A percentile compares a stretch with the other conserved stretches of the same genome.
phyloP scores from a whole-genome alignment of 2,888 invertebrate species.

The Synergus umbraculus region DNA sequence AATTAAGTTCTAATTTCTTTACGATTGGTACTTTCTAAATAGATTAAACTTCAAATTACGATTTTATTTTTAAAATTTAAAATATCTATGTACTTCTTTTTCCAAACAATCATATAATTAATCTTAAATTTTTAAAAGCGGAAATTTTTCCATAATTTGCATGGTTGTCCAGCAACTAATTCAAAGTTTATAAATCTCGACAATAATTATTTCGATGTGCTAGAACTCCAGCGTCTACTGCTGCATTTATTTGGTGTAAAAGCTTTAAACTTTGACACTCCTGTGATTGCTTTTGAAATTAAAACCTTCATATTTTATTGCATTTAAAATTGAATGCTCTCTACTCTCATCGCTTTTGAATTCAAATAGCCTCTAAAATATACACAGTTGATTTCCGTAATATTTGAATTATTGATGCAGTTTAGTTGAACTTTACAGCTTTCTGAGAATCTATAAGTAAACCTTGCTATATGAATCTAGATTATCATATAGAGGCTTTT shows the following conservation, averaged over 20 bases:
- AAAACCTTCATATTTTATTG: neutral
- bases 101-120: too few relatives aligned
- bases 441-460: slow-evolving; percentile 26
- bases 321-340: neutral
- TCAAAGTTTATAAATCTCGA: neutral
- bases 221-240: neutral
- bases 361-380: neutral
- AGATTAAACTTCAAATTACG: too few relatives aligned
- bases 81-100: too few relatives aligned
- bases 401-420: slow-evolving; percentile 16
- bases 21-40: too few relatives aligned
- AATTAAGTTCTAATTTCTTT: neutral
- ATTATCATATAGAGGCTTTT: slow-evolving; percentile 17
- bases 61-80: too few relatives aligned
- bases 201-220: neutral
- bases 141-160: too few relatives aligned
- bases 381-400: neutral
- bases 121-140: too few relatives aligned
- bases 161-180: too few relatives aligned
- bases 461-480: slow-evolving; percentile 30
- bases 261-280: neutral
- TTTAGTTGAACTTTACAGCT: slow-evolving; percentile 3
- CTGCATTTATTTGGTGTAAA: neutral
- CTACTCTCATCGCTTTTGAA: neutral
- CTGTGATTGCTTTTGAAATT: neutral